Evolutionary conservation across 1,140 invertebrate genomes (phyloP), one percentile per base, ranked within the genome.

Genomic region (Cryptotermes secundus): DNA sequence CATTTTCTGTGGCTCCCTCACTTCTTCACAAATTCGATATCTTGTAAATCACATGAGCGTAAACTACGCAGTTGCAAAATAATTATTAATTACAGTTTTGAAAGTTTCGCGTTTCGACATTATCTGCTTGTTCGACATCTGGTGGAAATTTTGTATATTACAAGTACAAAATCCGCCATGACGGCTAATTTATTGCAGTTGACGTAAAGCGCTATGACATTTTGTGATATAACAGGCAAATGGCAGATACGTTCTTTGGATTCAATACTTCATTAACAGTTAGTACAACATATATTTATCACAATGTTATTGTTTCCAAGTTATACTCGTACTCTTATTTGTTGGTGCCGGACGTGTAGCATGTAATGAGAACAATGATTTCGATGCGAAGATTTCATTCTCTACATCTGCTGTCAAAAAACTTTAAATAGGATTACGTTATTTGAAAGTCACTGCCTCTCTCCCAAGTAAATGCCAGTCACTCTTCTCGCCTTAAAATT

Each of bases 181-280:
- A 82, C 42, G 53, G 81, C 42, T 49, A 42, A 82, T 49, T 53
- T 82, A 53, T 82, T 53, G 19, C 45, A 19, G 10, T 82, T 83
- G 83, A 83, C 59, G 83, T 83, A 19, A 83, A 26, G 81, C 31
- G 83, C 31, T 34, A 83, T 83, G 83, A 31, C 59, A 83, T 45
- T 59, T 83, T 65, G 83, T 34, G 34, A 59, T 31, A 31, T 79
- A 59, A 26, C 4, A 16, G 35, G 34, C 81, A 81, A 84, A 84
- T 84, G 84, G 81, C 79, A 82, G 81, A 84, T 72, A 82, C 84
- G 45, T 84, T 84, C 42, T 84, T 84, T 59, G 84, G 59, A 45
- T 84, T 84, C 36, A 84, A 84, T 72, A 59, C 45, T 31, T 65
- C 72, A 82, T 65, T 79, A 35, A 81, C 80, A 31, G 84, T 81